These are phyloP conservation scores for Enteromius mattozi DNA, from an alignment of 2,797 vertebrate genomes.

Conservation along the genomic window DNA sequence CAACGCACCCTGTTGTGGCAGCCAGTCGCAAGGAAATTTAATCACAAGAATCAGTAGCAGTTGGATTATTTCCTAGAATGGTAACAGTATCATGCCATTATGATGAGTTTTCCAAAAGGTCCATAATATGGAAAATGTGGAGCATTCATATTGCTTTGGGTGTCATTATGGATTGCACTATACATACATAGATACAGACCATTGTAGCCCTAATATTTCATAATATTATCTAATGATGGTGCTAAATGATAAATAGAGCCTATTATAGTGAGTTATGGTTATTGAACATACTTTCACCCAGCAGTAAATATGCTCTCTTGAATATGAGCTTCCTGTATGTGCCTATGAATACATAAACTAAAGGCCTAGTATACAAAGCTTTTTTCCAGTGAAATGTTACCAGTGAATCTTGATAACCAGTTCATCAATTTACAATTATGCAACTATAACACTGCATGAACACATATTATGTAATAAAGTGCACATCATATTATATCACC, in stretches of 20 bases:
- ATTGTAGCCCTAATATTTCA: conserved; percentile 44
- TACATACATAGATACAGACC: conserved; percentile 14
- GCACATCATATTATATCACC: conserved; percentile 10
- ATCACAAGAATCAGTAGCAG: conserved; percentile 75
- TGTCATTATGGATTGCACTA: conserved; percentile 26
- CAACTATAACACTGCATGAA: neutral
- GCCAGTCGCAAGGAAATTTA: conserved; percentile 73
- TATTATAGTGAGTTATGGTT: conserved; percentile 34
- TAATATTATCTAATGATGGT: conserved; percentile 36
- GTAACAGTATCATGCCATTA: conserved; percentile 21
- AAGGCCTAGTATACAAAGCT: conserved; percentile 18
- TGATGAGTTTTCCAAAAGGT: conserved; percentile 45
- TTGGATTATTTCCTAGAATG: conserved; percentile 71
- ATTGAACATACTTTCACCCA: neutral
- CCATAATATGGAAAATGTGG: conserved; percentile 33
- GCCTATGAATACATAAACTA: neutral
- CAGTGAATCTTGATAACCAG: neutral
- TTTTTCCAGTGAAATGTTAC: too few relatives aligned
- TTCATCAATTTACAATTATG: neutral
- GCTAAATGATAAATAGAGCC: conserved; percentile 34
- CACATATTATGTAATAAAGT: neutral
- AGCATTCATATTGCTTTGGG: conserved; percentile 28
- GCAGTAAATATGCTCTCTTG: conserved; percentile 36
- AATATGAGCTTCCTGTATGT: conserved; percentile 14
- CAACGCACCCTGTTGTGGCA: conserved; percentile 64